phyloP scores from a whole-genome alignment of 2,888 invertebrate species.

The Acleris laterana region DNA sequence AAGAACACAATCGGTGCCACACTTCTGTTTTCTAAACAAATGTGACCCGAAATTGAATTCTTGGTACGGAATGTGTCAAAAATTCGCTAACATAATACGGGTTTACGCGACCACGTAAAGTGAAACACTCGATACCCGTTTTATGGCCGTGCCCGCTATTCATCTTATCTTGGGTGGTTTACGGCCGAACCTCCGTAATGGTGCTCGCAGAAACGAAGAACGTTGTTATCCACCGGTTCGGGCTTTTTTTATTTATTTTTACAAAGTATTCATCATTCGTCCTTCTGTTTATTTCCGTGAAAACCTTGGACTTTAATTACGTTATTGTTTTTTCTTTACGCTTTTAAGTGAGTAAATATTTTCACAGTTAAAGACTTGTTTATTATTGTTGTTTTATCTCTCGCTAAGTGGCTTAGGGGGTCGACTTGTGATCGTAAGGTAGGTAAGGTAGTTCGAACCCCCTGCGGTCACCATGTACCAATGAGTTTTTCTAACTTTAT shows the following conservation, averaged over 20 bases:
- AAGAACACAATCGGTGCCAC: neutral
- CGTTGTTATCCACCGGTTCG: slow-evolving; percentile 45
- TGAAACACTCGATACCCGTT: slow-evolving; percentile 60
- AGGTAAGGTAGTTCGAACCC: too few species aligned
- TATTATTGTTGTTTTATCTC: neutral
- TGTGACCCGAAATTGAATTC: too few species aligned
- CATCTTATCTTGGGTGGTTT: slow-evolving; percentile 71
- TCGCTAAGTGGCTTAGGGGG: too few species aligned
- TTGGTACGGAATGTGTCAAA: slow-evolving; percentile 16
- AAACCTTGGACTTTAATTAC: slow-evolving; percentile 27
- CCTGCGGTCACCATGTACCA: too few species aligned
- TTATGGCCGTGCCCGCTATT: slow-evolving; percentile 59
- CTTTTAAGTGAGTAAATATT: slow-evolving; percentile 1
- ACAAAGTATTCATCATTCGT: slow-evolving; percentile 53
- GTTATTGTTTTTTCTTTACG: slow-evolving; percentile 6
- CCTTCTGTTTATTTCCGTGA: slow-evolving; percentile 45
- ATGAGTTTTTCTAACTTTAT: too few species aligned
- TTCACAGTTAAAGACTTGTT: neutral
- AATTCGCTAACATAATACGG: slow-evolving; percentile 41
- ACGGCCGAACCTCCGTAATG: slow-evolving; percentile 61
- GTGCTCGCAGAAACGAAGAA: slow-evolving; percentile 60
- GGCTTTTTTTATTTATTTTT: slow-evolving; percentile 61
- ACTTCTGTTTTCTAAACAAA: too few species aligned
- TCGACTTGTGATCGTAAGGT: too few species aligned
- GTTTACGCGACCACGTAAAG: slow-evolving; percentile 50